A percentile compares a stretch with the other conserved stretches of the same genome.
Conservation (phyloP, 2,888 invertebrate species). For the Trissonchulus latispiculum region DNA sequence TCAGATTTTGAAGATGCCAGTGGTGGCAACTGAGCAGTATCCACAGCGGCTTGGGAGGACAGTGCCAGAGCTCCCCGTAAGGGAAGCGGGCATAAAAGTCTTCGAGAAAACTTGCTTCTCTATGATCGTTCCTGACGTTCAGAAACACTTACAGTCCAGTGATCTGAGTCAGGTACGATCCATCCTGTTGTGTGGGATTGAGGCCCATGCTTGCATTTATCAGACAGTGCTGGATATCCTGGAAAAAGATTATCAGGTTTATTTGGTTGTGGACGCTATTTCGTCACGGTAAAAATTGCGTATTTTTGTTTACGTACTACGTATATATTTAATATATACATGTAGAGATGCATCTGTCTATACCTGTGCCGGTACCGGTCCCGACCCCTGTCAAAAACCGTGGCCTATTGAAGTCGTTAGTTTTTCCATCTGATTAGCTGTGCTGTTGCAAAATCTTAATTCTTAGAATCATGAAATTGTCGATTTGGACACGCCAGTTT, state of each 20-base stretch:
- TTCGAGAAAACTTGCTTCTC: conserved; percentile 52
- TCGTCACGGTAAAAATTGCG: conserved; percentile 46
- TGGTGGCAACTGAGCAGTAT: conserved; percentile 55
- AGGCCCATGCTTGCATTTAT: conserved; percentile 55
- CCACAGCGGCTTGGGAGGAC: conserved; percentile 54
- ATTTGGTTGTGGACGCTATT: conserved; percentile 51
- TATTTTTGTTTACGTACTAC: too few species aligned
- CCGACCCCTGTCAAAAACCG: too few species aligned
- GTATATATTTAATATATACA: too few species aligned
- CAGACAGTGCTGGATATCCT: conserved; percentile 53
- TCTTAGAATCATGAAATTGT: too few species aligned
- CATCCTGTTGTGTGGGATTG: conserved; percentile 50
- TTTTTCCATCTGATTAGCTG: too few species aligned
- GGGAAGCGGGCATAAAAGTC: conserved; percentile 44
- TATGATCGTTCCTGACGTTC: conserved; percentile 51
- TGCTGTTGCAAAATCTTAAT: too few species aligned
- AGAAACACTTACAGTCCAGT: conserved; percentile 41
- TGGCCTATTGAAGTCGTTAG: too few species aligned
- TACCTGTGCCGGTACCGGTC: too few species aligned
- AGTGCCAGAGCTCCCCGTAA: conserved; percentile 50
- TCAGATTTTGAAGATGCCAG: conserved; percentile 51
- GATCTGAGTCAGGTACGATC: conserved; percentile 32
- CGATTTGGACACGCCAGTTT: too few species aligned
- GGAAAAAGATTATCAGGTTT: conserved; percentile 50
- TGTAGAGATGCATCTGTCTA: too few species aligned